Evolutionary conservation across 2,113 vertebrate species (phyloP).

Genomic region (Ardeotis arabs): DNA sequence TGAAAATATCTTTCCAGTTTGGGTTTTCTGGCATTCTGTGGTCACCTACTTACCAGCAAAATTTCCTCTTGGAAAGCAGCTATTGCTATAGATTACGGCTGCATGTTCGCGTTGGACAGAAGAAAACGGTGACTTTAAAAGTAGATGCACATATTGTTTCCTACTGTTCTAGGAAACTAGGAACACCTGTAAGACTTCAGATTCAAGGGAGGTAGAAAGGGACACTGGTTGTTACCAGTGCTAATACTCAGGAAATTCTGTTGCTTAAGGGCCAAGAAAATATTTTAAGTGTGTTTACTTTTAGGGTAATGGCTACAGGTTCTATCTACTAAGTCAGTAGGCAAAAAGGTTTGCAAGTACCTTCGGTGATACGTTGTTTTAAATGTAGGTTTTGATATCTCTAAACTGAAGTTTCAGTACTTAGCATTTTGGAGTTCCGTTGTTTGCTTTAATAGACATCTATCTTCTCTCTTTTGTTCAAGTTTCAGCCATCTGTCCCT

Average conservation of each 20-base stretch:
- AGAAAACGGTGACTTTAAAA: background rate
- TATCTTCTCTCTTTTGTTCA: constrained; percentile 52
- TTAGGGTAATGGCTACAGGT: background rate
- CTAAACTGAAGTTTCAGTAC: background rate
- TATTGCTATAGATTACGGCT: background rate
- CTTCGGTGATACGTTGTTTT: background rate
- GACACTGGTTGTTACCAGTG: background rate
- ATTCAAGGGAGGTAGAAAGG: background rate
- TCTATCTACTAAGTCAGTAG: background rate
- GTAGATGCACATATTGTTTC: background rate
- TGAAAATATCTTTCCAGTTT: background rate
- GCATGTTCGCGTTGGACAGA: background rate
- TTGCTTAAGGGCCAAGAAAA: background rate
- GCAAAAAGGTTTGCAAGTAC: background rate
- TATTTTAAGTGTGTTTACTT: background rate
- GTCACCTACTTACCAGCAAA: background rate
- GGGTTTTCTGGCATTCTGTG: background rate
- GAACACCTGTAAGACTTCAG: background rate
- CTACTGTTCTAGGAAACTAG: background rate
- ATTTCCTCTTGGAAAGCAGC: background rate
- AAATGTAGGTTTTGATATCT: background rate
- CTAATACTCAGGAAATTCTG: background rate
- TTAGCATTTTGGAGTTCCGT: background rate
- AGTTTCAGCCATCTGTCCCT: constrained; percentile 88
- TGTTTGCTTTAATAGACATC: constrained; percentile 16